Percentiles rank a stretch among this genome's conserved stretches.
phyloP scores from a whole-genome alignment of 2,888 invertebrate species.

The Acanthosoma haemorrhoidale region DNA sequence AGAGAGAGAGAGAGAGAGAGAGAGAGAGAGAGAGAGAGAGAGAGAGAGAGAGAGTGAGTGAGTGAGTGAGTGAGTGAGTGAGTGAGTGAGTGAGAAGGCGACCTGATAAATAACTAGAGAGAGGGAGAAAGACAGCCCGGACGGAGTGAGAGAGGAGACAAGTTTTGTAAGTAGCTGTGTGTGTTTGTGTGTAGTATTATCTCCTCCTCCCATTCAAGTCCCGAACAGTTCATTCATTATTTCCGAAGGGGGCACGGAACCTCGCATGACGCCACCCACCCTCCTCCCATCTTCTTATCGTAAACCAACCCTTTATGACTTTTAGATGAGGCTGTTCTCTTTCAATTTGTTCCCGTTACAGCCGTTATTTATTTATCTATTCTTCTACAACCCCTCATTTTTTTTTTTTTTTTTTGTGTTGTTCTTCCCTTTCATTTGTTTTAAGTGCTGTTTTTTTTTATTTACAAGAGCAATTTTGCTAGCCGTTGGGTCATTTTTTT shows the following conservation, averaged over 20 bases:
- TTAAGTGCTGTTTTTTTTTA: background rate
- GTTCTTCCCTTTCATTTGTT: background rate
- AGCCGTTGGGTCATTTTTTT: too few species aligned
- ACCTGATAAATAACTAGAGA: background rate
- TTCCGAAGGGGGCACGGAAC: slow-evolving; percentile 10
- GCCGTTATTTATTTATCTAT: slow-evolving; percentile 1
- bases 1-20: slow-evolving; percentile 24
- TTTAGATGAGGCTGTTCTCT: slow-evolving; percentile 16
- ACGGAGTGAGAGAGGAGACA: background rate
- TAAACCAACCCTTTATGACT: slow-evolving; percentile 19
- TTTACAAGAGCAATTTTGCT: too few species aligned
- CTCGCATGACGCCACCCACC: slow-evolving; percentile 18
- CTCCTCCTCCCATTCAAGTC: background rate
- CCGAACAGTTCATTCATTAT: slow-evolving; percentile 23
- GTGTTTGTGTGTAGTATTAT: too few species aligned
- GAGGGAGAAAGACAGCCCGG: background rate
- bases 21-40: background rate
- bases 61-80: background rate
- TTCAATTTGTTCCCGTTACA: background rate
- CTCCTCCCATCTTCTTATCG: slow-evolving; percentile 1
- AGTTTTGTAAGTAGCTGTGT: slow-evolving; percentile 1
- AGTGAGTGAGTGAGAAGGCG: background rate
- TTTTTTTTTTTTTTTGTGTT: background rate
- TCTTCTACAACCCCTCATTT: background rate
- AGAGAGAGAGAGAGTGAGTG: slow-evolving; percentile 17